Evolutionary conservation across 1,140 invertebrate genomes (phyloP).

Genomic region (Eueides isabella): DNA sequence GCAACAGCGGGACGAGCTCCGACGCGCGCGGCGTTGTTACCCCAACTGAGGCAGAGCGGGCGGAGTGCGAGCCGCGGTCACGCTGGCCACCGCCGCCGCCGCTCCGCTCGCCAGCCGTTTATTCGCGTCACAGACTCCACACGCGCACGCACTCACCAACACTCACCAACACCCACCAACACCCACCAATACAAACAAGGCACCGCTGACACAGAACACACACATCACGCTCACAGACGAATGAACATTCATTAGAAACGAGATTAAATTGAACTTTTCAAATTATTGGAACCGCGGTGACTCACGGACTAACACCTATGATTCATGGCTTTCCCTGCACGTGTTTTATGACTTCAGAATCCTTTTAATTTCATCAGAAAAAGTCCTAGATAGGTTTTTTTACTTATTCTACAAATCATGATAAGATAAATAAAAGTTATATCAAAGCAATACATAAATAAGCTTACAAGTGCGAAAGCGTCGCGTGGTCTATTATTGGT

Average conservation of each 20-base stretch:
- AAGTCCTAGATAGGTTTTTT: neutral
- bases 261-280: slow-evolving; percentile 42
- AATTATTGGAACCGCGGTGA: slow-evolving; percentile 39
- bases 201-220: slow-evolving; percentile 55
- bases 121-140: slow-evolving; percentile 75
- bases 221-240: slow-evolving; percentile 24
- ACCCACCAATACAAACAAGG: slow-evolving; percentile 74
- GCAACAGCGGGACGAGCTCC: slow-evolving; percentile 73
- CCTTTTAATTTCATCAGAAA: neutral
- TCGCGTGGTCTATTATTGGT: slow-evolving; percentile 5
- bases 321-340: slow-evolving; percentile 42
- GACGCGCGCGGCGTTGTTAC: slow-evolving; percentile 59
- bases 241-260: slow-evolving; percentile 24
- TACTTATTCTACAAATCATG: neutral
- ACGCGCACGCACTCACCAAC: slow-evolving; percentile 75
- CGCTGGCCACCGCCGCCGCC: slow-evolving; percentile 46
- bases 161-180: too few species aligned
- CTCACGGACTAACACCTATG: slow-evolving; percentile 32
- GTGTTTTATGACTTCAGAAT: neutral
- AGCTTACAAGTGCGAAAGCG: neutral
- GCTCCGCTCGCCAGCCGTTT: slow-evolving; percentile 53
- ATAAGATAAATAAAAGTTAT: neutral
- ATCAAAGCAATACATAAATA: neutral
- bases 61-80: slow-evolving; percentile 45
- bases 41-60: slow-evolving; percentile 63